Base-by-base conservation (phyloP, 2,888 invertebrate species). In the Spicauda simplicius region DNA sequence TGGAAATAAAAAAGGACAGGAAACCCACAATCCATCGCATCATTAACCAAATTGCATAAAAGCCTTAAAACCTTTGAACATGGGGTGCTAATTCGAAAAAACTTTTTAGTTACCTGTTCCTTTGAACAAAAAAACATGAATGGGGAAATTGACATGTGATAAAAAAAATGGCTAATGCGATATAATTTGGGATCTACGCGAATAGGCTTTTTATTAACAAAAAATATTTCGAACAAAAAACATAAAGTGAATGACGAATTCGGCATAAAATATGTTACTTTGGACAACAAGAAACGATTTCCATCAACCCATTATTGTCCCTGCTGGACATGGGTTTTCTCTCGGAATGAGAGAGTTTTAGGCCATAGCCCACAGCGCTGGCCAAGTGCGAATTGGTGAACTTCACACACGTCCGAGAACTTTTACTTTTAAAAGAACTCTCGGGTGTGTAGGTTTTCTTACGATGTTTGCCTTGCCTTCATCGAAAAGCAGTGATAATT, bases 31-130 rank as follows among this genome's bases (percentile, higher is more conserved):
- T 88, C 83, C 76, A 77, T 81, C 77, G 81, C 80, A 83, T 88
- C 87, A 87, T 90, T 91, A 88, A 83, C 79, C 72, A 81, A 85
- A 88, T 88, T 84, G 81, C 78, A 76, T 81, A 87, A 83, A 81
- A 73, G 79, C 80, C 82, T 84, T 86, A 88, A 89, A 88, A 87
- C 80, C 72, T 71, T 76, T 80, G 81, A 80, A 78, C 76, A 73
- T 10, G 79, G 81, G 87, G 88, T 87, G 88, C 85, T 85, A 91
- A 90, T 87, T 86, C 74, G 81, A 83, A 86, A 82, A 83, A 53
- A 83, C 80, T 76, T 73, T 71, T 75, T 70, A 60, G 65, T 55
- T 73, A 72, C 73, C 72, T 73, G 72, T 50, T 63, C 37, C 5
- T 57, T 12, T 16, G 70, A 72, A 20, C 69, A 74, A 84, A 85